phyloP scores from a whole-genome alignment of 1,140 invertebrate genomes.

The Pemphigus obesinymphae region DNA sequence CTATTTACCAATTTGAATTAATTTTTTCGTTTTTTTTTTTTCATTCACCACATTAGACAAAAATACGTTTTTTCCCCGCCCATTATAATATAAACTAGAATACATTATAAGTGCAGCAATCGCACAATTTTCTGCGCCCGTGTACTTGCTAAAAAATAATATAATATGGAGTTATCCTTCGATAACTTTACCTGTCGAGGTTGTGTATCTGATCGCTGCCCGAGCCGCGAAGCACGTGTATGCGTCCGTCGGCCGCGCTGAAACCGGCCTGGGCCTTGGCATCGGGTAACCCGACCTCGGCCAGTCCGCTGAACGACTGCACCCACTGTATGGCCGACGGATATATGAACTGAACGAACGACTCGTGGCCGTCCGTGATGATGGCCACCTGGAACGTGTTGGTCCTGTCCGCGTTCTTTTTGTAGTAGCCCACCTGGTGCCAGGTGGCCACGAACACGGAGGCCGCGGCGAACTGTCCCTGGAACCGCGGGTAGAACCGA shows the following conservation, averaged over 20 bases:
- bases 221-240: conserved; percentile 70
- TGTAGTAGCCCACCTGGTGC: conserved; percentile 66
- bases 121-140: no score
- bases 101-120: no score
- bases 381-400: conserved; percentile 81
- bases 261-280: conserved; percentile 90
- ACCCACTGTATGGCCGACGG: conserved; percentile 87
- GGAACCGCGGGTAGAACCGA: conserved; percentile 62
- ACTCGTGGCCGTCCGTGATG: conserved; percentile 73
- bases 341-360: conserved; percentile 81
- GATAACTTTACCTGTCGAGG: conserved; percentile 72
- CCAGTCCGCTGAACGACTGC: conserved; percentile 62
- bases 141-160: no score
- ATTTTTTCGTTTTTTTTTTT: no score
- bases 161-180: no score
- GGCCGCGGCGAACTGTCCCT: conserved; percentile 62
- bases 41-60: no score
- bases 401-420: conserved; percentile 57
- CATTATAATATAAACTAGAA: no score
- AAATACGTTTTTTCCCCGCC: no score
- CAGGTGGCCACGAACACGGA: conserved; percentile 70
- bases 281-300: conserved; percentile 64
- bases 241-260: conserved; percentile 70
- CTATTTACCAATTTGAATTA: no score
- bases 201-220: conserved; percentile 78